Evolutionary conservation across 2,888 invertebrate species (phyloP), one percentile per base, ranked within the genome.

Genomic region (Pseudococcus viburni): DNA sequence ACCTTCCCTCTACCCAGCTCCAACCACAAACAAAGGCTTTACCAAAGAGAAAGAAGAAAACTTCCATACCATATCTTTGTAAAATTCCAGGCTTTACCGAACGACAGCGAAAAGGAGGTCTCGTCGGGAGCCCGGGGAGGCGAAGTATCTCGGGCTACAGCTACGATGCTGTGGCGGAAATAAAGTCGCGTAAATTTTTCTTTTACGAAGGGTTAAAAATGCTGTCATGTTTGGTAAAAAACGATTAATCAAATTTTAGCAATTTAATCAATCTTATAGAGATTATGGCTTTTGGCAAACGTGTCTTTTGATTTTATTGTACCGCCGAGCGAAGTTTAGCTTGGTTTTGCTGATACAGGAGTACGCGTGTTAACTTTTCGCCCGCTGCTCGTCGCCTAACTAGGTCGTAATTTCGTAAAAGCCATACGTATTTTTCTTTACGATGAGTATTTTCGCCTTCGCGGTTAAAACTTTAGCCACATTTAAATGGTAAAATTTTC

Each of bases 241-340:
- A 42, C 77, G 77, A 80, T 80, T 80, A 80, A 80, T 80, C 77
- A 80, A 80, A 80, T 80, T 80, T 80, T 68, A 15, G 77, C 77
- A 80, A 80, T 80, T 80, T 80, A 80, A 80, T 80, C 77, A 80
- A 80, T 80, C 77, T 42, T 80, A 42, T 42, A 80, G 42, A 80
- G 19, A 59, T 59, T 59, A n/a, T 80, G 77, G 77, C 77, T 26
- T 77, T 26, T 80, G 77, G 39, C 39, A 80, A 80, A 68, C 68
- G 77, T 80, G 77, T 39, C 77, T 80, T 80, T 68, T 68, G 68
- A 68, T 68, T 68, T 68, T 68, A 12, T n/a, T 68, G n/a, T 59
- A 3, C 3, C 2, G 55, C n/a, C 8, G 51, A n/a, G n/a, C n/a
- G 12, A 12, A 39, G 7, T 6, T 33, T 73, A 33, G 73, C 73